Percentiles rank a stretch among this genome's conserved stretches.
Evolutionary conservation across 2,113 vertebrate species (phyloP).

Genomic region (Cyanistes caeruleus): DNA sequence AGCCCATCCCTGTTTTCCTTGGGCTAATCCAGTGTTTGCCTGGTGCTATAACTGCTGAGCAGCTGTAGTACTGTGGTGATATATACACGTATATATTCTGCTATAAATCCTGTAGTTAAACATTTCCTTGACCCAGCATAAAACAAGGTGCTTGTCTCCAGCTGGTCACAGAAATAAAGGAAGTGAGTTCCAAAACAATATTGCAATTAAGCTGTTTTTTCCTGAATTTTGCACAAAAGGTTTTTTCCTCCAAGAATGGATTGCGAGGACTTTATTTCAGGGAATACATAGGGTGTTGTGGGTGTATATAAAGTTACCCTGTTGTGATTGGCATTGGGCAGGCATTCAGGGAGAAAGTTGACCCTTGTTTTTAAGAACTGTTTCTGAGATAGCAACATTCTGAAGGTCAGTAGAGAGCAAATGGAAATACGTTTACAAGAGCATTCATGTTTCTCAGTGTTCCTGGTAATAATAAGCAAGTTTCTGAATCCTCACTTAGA

Average conservation of each 20-base stretch:
- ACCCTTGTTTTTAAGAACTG: background rate
- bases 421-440: background rate
- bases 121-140: background rate
- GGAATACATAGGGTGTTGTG: background rate
- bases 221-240: background rate
- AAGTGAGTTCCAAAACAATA: background rate
- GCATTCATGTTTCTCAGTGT: background rate
- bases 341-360: background rate
- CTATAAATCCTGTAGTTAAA: constrained; percentile 19
- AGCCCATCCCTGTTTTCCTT: background rate
- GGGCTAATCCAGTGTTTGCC: background rate
- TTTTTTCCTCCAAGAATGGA: background rate
- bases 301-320: background rate
- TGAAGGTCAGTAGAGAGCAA: background rate
- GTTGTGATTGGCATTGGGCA: background rate
- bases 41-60: background rate
- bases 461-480: background rate
- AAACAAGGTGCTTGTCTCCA: background rate
- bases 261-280: background rate
- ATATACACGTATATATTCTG: background rate
- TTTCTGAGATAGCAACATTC: background rate
- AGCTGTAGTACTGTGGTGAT: background rate
- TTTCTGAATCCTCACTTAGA: background rate
- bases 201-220: constrained; percentile 7
- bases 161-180: constrained; percentile 2